Evolutionary conservation across 2,888 invertebrate species (phyloP), one percentile per base, ranked within the genome.

Genomic region (Pterostichus niger): DNA sequence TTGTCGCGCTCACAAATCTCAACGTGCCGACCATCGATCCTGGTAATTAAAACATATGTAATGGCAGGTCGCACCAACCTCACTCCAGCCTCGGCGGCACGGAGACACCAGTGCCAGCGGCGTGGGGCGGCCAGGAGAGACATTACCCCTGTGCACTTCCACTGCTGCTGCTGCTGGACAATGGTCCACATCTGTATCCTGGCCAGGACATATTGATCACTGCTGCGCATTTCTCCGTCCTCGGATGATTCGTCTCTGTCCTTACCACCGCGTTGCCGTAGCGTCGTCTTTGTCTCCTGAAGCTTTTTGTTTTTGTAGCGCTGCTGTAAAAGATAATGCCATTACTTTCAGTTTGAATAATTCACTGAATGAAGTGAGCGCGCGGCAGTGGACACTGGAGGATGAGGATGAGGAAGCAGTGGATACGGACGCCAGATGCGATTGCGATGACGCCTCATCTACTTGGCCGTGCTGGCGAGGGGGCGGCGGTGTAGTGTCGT

Each of bases 11-110:
- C 88, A 88, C 89, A 89, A 89, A 89, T 89, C 89, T 89, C 88
- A 86, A 85, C 85, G 85, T 75, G 56, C 31, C 40, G 17, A 13
- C 88, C 88, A 89, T 89, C 89, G 88, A 89, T 89, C 88, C 87
- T 87, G 86, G 88, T 89, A 89, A 89, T 89, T 89, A 89, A 89
- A 89, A 89, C 89, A 89, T 89, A 89, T 89, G 89, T 89, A 89
- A 89, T 84, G 85, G 85, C 85, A 84, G 83, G 81, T 82, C 71
- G 31, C 56, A 13, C 40, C 40, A 40, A n/a, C 33, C 52, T 54
- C 13, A 17, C 35, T 40, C 40, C 40, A 40, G 6, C 40, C 61
- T 24, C 24, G 24, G 24, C 3, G 24, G 24, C 1, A 24, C 24
- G 61, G 15, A 49, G 49, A 49, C 49, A 49, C n/a, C 49, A 13